Evolutionary conservation across 2,797 vertebrate genomes (phyloP), one percentile per base, ranked within the genome.

Genomic region (Arremon aurantiirostris): DNA sequence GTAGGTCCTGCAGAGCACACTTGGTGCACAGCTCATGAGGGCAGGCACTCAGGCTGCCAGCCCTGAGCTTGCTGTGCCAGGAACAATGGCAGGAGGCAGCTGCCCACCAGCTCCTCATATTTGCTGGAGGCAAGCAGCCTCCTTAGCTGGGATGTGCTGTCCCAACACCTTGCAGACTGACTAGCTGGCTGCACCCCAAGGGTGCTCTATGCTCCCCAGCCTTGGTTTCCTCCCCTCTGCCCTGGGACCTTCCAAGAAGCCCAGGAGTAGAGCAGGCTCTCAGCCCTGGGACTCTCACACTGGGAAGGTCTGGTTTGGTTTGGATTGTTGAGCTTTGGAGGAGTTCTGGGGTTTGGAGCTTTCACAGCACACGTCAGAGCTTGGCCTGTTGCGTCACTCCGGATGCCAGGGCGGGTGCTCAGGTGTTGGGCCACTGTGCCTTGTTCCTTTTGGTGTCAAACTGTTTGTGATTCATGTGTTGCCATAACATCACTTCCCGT

Each of bases 401-500:
- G 10, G 82, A 87, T 94, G 47, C 10, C 2, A 1, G 81, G 79
- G 72, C 4, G 1, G 65, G 49, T 86, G 87, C 73, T 95, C 70
- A 91, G 91, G 60, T 96, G 73, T 79, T 90, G 85, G 90, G 63
- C 47, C 72, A 84, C 37, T 0, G 0, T 53, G 39, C 35, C 65
- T 86, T 60, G 41, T 86, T 96, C 91, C 66, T 88, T 76, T 90
- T 81, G 44, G 14, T 93, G 89, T 92, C 92, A 86, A 72, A 66
- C 85, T 93, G 53, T 83, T 90, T 73, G 39, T 84, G 73, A 93
- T 94, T 94, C 73, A 82, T 60, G 77, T 69, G 85, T 93, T 95
- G 59, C 82, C 56, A 14, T 91, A 63, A 92, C 80, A 81, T 94
- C 59, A 57, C 32, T 91, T 94, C 89, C 89, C 26, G 0, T 70